Evolutionary conservation across 2,888 invertebrate species (phyloP), one percentile per base, ranked within the genome.

Genomic region (Diloba caeruleocephala): DNA sequence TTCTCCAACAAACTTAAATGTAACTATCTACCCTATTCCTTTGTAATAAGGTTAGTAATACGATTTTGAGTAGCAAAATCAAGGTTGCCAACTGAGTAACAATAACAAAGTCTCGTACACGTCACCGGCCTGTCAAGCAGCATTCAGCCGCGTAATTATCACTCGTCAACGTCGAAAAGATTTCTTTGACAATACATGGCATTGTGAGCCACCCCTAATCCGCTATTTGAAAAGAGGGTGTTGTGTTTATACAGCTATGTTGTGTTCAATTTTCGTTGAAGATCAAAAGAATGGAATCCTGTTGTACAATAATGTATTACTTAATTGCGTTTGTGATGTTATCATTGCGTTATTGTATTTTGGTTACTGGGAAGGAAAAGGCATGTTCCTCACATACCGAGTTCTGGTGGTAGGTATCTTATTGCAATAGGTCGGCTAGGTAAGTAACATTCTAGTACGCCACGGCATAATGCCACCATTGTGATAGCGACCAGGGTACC

Each of bases 101-200:
- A 75, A 71, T 72, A 71, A 58, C 61, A 63, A 72, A 68, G 54
- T 57, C 55, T 63, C 52, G 59, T 61, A 45, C 55, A 65, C 57
- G 74, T 78, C 78, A 76, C 64, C 50, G 55, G 61, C 56, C 72
- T 76, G 82, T 85, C 85, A 87, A 84, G 82, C 79, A 77, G 81
- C 78, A 85, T 85, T 86, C 84, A 83, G 56, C 79, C 83, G 82
- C 69, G 80, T 87, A 88, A 89, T 89, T 89, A 89, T 84, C 81
- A 76, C 76, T 82, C 82, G 78, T 81, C 81, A 74, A 71, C 64
- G 69, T 82, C 84, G 81, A 85, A 83, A 74, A 76, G 79, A 80
- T 79, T 79, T 74, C 78, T 76, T 76, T 76, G 81, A 86, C 87
- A 85, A 84, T 82, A 73, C 71, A 71, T 69, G 68, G 71, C 71